Evolutionary conservation across 2,797 vertebrate species (phyloP), one percentile per base, ranked within the genome.

Genomic region (Anabas testudineus): DNA sequence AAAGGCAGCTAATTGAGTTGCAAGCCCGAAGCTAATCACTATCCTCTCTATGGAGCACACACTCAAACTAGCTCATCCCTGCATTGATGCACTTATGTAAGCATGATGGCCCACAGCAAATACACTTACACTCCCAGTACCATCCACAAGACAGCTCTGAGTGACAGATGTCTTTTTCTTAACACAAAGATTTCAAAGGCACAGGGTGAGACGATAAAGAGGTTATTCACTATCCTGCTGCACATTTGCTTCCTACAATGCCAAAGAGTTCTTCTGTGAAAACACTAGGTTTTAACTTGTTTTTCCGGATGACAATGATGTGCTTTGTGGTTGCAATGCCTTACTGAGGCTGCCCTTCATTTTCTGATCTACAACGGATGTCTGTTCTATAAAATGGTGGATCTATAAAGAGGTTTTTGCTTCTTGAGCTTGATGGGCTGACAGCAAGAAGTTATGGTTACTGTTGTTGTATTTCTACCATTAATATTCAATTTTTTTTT

Each of bases 1-100:
- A 89, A 87, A 83, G 43, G 61, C 21, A 0, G 62, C 51, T 86
- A 85, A 92, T 82, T 85, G 78, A 87, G 72, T 78, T 51, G 43
- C 61, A 70, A 66, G 85, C 89, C 89, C 28, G 67, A 30, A 75
- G 90, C 83, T 68, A 56, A 86, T 77, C 57, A 59, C 73, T n/a
- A 36, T 55, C 59, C 69, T 78, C 81, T 67, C 22, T 73, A 68
- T 43, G 57, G 48, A 5, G 1, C 42, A 60, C 63, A 65, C 59
- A 51, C 58, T 74, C 32, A 1, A 61, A 76, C 75, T 19, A 49
- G 28, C 67, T 76, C 65, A 61, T 79, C 39, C 65, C 66, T 34
- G 63, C 72, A 71, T 67, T 39, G 49, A 18, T 62, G 46, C 56
- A 60, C 73, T 83, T 78, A 78, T 26, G 46, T 51, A 71, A 86